Conservation (phyloP, 2,888 invertebrate species). For the Caenorhabditis sp. region DNA sequence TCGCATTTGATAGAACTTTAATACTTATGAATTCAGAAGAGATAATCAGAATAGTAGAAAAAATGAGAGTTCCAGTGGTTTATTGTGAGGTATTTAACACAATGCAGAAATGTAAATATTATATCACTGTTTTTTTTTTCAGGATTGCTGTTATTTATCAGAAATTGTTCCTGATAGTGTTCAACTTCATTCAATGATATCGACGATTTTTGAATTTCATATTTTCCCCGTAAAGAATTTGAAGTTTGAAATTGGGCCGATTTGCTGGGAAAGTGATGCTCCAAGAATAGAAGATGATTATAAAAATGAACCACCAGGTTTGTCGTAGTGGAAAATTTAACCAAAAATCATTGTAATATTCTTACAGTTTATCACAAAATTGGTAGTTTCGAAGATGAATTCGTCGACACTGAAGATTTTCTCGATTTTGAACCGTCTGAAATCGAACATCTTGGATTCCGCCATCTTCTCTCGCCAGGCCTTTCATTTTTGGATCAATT, state of each 20-base stretch:
- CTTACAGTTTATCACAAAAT: constrained; percentile 3
- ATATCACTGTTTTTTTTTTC: neutral
- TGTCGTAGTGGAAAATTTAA: neutral
- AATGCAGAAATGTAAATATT: neutral
- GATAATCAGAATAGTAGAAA: constrained; percentile 21
- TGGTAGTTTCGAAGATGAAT: constrained; percentile 11
- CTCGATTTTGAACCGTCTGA: constrained; percentile 18
- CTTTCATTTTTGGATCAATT: constrained; percentile 12
- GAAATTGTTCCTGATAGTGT: constrained; percentile 50
- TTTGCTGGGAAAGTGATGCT: constrained; percentile 50
- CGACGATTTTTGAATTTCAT: constrained; percentile 49
- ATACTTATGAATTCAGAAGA: constrained; percentile 18
- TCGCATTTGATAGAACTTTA: constrained; percentile 12
- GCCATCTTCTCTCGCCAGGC: constrained; percentile 21
- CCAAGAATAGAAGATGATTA: constrained; percentile 53
- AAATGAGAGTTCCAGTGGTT: constrained; percentile 38
- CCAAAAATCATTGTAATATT: neutral
- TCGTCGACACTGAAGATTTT: constrained; percentile 10
- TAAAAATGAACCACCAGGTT: constrained; percentile 44
- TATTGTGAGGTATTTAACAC: constrained; percentile 12
- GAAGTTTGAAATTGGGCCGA: constrained; percentile 55
- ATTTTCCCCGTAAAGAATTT: constrained; percentile 47
- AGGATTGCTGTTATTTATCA: constrained; percentile 53
- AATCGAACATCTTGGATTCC: constrained; percentile 21
- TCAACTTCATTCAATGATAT: constrained; percentile 45